A percentile compares a stretch with the other conserved stretches of the same genome.
These are phyloP conservation scores for Ciconia nigra DNA, from an alignment of 2,797 vertebrate genomes.

Conservation along the genomic window DNA sequence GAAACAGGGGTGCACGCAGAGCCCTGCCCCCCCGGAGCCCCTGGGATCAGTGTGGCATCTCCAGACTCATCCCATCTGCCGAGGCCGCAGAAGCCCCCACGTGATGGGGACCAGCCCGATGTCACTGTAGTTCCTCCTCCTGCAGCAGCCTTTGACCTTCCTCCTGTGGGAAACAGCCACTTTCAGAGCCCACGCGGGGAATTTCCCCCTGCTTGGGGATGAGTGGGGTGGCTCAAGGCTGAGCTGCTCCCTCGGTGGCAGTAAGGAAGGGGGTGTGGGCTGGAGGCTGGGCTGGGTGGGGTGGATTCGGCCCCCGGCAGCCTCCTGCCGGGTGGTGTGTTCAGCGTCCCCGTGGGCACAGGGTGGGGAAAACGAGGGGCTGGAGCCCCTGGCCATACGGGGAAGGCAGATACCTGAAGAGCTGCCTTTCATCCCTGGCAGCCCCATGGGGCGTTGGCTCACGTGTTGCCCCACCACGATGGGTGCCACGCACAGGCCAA, in stretches of 20 bases:
- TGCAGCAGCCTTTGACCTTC: neutral
- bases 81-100: fast-evolving
- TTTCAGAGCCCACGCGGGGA: fast-evolving
- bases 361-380: neutral
- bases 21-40: fast-evolving
- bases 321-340: fast-evolving
- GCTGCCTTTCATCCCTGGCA: neutral
- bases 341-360: neutral
- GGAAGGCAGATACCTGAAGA: neutral
- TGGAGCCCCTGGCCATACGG: neutral
- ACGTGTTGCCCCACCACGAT: fast-evolving
- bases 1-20: neutral
- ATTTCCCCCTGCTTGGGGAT: neutral
- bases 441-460: neutral
- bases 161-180: neutral
- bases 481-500: fast-evolving
- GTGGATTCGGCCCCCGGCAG: fast-evolving
- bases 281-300: neutral
- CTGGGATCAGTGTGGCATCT: neutral
- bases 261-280: neutral
- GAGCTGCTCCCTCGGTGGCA: neutral
- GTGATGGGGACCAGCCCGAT: fast-evolving
- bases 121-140: neutral
- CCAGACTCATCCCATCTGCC: fast-evolving
- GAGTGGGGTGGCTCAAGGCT: neutral